phyloP scores from a whole-genome alignment of 2,888 invertebrate species.

The Limnephilus rhombicus region DNA sequence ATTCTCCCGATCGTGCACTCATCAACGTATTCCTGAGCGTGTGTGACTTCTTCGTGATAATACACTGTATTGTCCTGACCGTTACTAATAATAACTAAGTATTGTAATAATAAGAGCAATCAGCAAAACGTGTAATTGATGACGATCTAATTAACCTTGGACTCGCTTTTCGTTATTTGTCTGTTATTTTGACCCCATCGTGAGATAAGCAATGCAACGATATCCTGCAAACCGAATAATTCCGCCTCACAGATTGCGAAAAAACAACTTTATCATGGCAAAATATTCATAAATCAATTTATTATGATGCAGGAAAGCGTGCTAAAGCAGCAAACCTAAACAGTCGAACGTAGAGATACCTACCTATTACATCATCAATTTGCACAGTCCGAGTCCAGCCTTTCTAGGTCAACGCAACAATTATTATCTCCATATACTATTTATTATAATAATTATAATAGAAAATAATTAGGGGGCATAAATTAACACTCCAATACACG shows the following conservation, averaged over 20 bases:
- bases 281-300: not conserved
- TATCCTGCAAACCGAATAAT: not conserved
- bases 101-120: not conserved
- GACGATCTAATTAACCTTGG: not conserved
- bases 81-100: not conserved
- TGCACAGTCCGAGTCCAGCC: not conserved
- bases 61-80: not conserved
- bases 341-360: not conserved
- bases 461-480: too few species aligned
- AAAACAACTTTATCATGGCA: not conserved
- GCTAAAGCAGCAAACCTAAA: not conserved
- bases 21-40: not conserved
- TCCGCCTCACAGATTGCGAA: not conserved
- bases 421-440: too few species aligned
- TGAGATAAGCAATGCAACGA: not conserved
- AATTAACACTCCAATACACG: too few species aligned
- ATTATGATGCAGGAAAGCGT: not conserved
- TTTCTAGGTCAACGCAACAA: not conserved
- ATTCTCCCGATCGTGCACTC: not conserved
- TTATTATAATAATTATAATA: too few species aligned
- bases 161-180: slow-evolving; percentile 1
- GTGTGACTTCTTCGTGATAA: not conserved
- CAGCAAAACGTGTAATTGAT: not conserved
- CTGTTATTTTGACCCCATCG: not conserved
- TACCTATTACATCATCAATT: not conserved